Base-by-base conservation (phyloP, 2,113 vertebrate species). In the Tychaedon coryphoeus region DNA sequence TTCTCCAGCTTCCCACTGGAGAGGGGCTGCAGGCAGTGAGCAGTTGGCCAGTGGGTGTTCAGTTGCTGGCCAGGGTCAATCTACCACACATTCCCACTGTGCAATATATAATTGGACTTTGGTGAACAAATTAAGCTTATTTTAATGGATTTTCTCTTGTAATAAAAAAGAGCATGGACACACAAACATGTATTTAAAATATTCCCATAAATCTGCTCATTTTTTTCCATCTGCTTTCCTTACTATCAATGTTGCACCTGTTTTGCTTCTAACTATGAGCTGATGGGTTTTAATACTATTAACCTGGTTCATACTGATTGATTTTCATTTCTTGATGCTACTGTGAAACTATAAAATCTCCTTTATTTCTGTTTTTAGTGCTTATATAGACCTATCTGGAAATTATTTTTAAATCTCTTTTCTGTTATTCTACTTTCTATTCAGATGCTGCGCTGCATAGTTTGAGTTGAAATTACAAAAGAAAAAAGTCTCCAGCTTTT, bases 321-420 rank as follows among this genome's bases (percentile, higher is more conserved):
- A 77, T 81, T 92, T 90, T 94, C 81, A 91, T n/a, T 82, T 90
- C 50, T 88, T 66, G 90, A 73, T 91, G 66, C 71, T 79, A 72
- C 60, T 75, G 60, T 66, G 64, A 91, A 91, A 90, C 77, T 80
- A 69, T 34, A 34, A 92, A 91, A 91, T 80, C 33, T 75, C 31
- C 42, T 79, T 92, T 86, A 95, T 92, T 81, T 93, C 94, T 78
- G 57, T 5, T 92, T 94, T 96, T 88, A 96, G 48, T 70, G 86
- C 58, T 48, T 67, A 86, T 62, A 67, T 24, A 83, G 54, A 95
- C 53, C 54, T 79, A 33, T 73, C 62, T 80, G 60, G 53, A 91
- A 95, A 94, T 65, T 70, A 29, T 48, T 48, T 48, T 48, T 24
- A 73, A 64, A 36, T n/a, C 71, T 67, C 66, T 64, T 84, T 95